Conservation (phyloP, 2,888 invertebrate genomes). For the Agrochola macilenta region DNA sequence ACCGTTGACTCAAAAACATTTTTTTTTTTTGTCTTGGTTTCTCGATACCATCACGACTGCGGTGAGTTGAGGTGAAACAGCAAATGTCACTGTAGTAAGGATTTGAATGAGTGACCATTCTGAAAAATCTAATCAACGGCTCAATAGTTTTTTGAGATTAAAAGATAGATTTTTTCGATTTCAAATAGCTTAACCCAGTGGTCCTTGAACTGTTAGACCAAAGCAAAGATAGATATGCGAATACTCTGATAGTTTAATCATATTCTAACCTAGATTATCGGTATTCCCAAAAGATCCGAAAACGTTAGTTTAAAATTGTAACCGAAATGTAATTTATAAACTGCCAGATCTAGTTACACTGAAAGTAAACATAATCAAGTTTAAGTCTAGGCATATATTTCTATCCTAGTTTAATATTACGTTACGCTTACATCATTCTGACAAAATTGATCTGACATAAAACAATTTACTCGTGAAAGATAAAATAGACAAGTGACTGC, state of each 20-base stretch:
- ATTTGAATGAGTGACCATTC: not conserved
- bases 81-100: not conserved
- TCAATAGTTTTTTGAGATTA: not conserved
- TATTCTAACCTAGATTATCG: not conserved
- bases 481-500: not conserved
- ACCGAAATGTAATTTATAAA: not conserved
- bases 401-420: not conserved
- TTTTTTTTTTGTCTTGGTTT: no score
- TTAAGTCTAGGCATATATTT: not conserved
- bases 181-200: not conserved
- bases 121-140: not conserved
- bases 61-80: no score
- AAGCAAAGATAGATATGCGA: not conserved
- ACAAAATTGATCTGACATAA: constrained; percentile 1
- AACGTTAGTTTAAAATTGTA: not conserved
- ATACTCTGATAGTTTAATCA: no score
- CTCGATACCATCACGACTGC: not conserved
- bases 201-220: not conserved
- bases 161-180: not conserved
- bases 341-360: not conserved
- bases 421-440: not conserved
- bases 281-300: not conserved
- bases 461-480: not conserved
- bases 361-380: not conserved
- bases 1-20: no score